Conservation (phyloP, 2,797 vertebrate genomes). For the Melanotaenia maccullochi region DNA sequence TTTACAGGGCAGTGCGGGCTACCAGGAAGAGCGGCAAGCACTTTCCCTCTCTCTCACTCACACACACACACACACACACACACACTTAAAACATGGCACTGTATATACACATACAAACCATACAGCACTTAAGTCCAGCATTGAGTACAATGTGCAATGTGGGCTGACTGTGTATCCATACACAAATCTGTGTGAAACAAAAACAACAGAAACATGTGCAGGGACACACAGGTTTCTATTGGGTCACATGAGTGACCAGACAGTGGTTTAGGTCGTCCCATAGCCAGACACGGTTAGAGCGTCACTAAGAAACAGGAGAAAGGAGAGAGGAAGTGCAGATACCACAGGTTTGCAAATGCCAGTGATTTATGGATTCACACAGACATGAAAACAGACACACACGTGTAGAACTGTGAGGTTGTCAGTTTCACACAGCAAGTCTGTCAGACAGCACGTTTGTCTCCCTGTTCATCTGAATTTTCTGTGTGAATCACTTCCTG, state of each 20-base stretch:
- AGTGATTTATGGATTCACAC: conserved; percentile 54
- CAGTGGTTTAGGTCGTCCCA: conserved; percentile 78
- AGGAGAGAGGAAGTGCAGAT: conserved; percentile 75
- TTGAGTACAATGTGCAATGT: conserved; percentile 63
- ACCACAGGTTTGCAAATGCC: conserved; percentile 68
- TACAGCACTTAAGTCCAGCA: conserved; percentile 60
- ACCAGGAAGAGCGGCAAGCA: conserved; percentile 75
- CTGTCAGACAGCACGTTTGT: conserved; percentile 2
- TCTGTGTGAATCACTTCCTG: conserved; percentile 54
- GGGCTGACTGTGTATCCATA: conserved; percentile 46
- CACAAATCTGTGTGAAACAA: conserved; percentile 49
- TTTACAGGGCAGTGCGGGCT: conserved; percentile 84
- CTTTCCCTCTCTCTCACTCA: conserved; percentile 34
- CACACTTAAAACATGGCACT: conserved; percentile 66
- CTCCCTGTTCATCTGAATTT: background rate
- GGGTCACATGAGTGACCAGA: conserved; percentile 81
- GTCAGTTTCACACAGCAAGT: conserved; percentile 18
- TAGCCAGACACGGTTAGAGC: conserved; percentile 74
- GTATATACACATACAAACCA: conserved; percentile 68
- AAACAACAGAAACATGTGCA: conserved; percentile 45
- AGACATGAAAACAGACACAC: conserved; percentile 25
- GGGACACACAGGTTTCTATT: conserved; percentile 32
- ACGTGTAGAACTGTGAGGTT: conserved; percentile 18
- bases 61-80: conserved; percentile 51
- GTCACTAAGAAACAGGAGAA: conserved; percentile 70